A percentile compares a stretch with the other conserved stretches of the same genome.
Evolutionary conservation across 2,888 invertebrate genomes (phyloP).

Genomic region (Onchidella celtica): DNA sequence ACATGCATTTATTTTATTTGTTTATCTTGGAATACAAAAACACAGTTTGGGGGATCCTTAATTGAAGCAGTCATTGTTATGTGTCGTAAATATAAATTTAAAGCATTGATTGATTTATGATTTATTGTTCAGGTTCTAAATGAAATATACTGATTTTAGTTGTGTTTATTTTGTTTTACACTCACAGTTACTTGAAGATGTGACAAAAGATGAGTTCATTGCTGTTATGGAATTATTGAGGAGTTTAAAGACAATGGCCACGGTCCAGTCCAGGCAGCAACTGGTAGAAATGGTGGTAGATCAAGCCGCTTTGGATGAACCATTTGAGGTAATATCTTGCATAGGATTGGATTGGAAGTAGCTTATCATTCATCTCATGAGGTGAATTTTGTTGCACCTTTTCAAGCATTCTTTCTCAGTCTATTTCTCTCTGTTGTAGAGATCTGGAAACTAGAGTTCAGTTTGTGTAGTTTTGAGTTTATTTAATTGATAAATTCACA

Average conservation of each 20-base stretch:
- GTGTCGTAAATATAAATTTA: no score
- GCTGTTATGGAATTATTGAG: conserved; percentile 92
- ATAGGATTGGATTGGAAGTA: background rate
- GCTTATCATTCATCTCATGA: background rate
- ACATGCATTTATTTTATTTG: no score
- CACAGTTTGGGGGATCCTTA: no score
- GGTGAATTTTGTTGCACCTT: background rate
- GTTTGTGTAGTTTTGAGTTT: background rate
- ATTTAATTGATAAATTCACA: background rate
- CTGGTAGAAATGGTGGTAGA: conserved; percentile 92
- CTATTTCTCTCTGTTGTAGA: background rate
- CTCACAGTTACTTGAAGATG: conserved; percentile 84
- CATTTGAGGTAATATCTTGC: conserved; percentile 79
- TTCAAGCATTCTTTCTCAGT: background rate
- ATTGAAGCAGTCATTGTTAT: no score
- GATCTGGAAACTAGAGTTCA: background rate
- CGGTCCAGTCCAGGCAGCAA: conserved; percentile 91
- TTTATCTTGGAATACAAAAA: no score
- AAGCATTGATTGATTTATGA: no score
- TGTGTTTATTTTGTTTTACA: no score
- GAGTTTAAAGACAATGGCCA: conserved; percentile 89
- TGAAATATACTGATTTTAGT: no score
- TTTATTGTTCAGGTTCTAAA: no score
- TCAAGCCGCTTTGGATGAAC: conserved; percentile 89
- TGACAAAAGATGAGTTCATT: conserved; percentile 94